Evolutionary conservation across 2,797 vertebrate genomes (phyloP).

Genomic region (Phalanger gymnotis): DNA sequence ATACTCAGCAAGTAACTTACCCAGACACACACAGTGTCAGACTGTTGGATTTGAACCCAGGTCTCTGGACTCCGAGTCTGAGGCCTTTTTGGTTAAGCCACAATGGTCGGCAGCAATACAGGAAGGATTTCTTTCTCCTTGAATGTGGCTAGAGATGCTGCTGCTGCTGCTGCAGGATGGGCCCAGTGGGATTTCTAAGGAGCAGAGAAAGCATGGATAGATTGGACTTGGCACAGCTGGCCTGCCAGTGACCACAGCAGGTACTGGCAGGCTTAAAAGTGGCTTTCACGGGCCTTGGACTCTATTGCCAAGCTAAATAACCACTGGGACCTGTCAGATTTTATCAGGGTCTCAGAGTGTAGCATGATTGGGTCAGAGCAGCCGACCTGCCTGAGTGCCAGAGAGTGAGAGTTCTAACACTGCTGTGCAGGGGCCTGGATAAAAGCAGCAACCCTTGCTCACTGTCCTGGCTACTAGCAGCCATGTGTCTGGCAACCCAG

Average conservation of each 20-base stretch:
- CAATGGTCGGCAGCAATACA: not conserved
- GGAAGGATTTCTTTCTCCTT: not conserved
- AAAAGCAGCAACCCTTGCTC: not conserved
- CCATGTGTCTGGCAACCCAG: not conserved
- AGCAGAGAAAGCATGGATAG: not conserved
- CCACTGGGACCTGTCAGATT: not conserved
- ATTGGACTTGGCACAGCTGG: accelerated
- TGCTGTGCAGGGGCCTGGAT: not conserved
- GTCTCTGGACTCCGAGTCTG: not conserved
- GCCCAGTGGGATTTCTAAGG: not conserved
- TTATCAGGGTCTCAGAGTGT: slow-evolving; percentile 28
- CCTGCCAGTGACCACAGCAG: slow-evolving; percentile 15
- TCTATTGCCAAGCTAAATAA: not conserved
- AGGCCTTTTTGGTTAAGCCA: not conserved
- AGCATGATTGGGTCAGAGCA: slow-evolving; percentile 6
- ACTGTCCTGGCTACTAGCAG: not conserved
- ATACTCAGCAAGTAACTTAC: not conserved
- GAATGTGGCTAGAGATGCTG: not conserved
- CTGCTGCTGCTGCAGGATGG: not conserved
- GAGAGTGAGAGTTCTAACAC: slow-evolving; percentile 8
- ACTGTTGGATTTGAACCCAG: not conserved
- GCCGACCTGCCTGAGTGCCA: not conserved
- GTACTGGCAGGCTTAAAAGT: not conserved
- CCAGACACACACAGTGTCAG: not conserved
- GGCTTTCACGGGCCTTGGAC: slow-evolving; percentile 26